Base-by-base conservation (phyloP, 1,140 invertebrate species). In the Melipona quadrifasciata region DNA sequence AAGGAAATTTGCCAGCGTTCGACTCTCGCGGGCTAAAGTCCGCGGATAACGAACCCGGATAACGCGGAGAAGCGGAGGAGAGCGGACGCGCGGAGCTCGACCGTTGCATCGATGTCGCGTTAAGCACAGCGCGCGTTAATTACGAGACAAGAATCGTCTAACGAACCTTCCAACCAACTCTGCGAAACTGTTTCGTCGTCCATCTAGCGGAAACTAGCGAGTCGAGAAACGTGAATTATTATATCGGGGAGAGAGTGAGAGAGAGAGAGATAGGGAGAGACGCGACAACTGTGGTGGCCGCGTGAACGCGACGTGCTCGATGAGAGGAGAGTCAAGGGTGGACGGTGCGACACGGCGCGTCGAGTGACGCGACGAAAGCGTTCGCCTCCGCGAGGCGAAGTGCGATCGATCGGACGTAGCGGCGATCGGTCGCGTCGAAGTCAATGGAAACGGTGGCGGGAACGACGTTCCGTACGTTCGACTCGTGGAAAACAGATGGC, bases 401-500 rank as follows among this genome's bases (percentile, higher is more conserved):
- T 27, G 82, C 39, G 82, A 84, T 84, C 75, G 82, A 84, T 84
- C 82, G 64, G 10, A 24, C 19, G 58, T 19, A 39, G 55, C 27
- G 47, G 67, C 57, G 76, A 84, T 84, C 81, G 81, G 74, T 83
- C 53, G 81, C 81, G 68, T 77, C 82, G 75, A 71, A 84, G 82
- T 84, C 75, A 84, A 84, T 84, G 82, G 72, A 61, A 78, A 83
- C 80, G 80, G 71, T 61, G 80, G 71, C 71, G 80, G 82, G 74
- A 78, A 83, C 82, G 82, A n/a, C 82, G 75, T 79, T 80, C 58
- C 76, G 67, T 84, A 72, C 82, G 77, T 80, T 84, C 83, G 70
- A 74, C 83, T 80, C 70, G 51, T 80, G 57, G 34, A 80, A 84
- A 84, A 84, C 83, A 84, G 83, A 84, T 84, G 83, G 83, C 75